Evolutionary conservation across 2,113 vertebrate genomes (phyloP).

Genomic region (Petromus typicus): DNA sequence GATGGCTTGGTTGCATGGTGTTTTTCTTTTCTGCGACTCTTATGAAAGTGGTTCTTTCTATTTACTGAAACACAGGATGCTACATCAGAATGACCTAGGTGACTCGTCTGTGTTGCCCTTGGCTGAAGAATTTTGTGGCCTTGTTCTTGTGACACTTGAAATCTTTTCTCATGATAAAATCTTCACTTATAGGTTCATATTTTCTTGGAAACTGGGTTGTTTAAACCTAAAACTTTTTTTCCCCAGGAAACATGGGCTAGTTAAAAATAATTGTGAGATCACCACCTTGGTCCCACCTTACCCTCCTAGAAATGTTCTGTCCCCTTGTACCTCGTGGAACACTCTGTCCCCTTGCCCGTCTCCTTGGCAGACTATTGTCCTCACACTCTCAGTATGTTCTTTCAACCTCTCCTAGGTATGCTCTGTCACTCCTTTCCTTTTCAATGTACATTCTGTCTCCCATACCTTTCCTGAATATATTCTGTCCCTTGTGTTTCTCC

Average conservation of each 20-base stretch:
- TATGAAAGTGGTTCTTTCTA: background rate
- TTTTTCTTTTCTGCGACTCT: background rate
- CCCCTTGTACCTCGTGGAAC: background rate
- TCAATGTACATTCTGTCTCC: background rate
- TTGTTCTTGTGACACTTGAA: background rate
- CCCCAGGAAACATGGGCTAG: background rate
- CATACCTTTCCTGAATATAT: background rate
- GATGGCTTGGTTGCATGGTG: background rate
- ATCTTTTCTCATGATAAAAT: background rate
- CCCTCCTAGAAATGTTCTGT: background rate
- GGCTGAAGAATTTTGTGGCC: background rate
- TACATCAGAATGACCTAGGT: background rate
- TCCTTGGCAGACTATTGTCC: background rate
- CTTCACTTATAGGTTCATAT: background rate
- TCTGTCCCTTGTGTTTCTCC: background rate
- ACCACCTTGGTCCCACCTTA: background rate
- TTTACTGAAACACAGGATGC: background rate
- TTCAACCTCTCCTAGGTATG: background rate
- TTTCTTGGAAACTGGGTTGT: background rate
- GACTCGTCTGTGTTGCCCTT: background rate
- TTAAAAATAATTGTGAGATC: background rate
- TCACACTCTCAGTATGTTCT: background rate
- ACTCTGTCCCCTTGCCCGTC: background rate
- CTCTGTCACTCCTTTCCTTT: background rate
- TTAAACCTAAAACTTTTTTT: background rate